Evolutionary conservation across 2,797 vertebrate genomes (phyloP).

Genomic region (Botia almorhae): DNA sequence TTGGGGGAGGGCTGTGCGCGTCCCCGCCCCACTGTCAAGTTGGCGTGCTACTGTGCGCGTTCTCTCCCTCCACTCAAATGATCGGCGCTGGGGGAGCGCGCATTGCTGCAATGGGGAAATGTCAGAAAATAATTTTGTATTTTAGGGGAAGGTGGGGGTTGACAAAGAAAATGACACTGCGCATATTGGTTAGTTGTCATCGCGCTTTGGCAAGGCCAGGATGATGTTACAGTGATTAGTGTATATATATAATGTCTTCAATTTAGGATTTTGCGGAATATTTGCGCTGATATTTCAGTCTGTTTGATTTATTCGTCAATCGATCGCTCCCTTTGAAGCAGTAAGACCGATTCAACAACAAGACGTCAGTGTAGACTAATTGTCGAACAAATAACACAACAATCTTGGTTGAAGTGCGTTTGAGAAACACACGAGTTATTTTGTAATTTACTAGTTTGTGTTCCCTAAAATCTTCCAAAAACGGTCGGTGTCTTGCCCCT

Average conservation of each 20-base stretch:
- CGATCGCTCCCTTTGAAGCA: slow-evolving; percentile 7
- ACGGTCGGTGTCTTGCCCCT: neutral
- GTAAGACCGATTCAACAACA: neutral
- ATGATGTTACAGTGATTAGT: neutral
- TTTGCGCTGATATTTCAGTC: slow-evolving; percentile 11
- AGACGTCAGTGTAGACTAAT: neutral
- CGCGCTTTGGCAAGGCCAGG: neutral
- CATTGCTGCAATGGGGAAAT: slow-evolving; percentile 80
- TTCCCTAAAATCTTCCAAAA: neutral
- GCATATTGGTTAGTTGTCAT: slow-evolving; percentile 28
- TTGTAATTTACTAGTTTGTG: neutral
- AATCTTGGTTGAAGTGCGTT: neutral
- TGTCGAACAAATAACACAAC: neutral
- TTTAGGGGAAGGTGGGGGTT: slow-evolving; percentile 65
- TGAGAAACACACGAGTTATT: neutral
- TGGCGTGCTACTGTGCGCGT: slow-evolving; percentile 56
- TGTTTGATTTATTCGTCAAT: neutral
- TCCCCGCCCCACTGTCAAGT: slow-evolving; percentile 64
- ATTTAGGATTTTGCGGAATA: neutral
- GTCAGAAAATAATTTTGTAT: slow-evolving; percentile 72
- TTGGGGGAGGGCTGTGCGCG: slow-evolving; percentile 69
- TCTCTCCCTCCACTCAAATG: slow-evolving; percentile 67
- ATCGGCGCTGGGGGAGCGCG: slow-evolving; percentile 72
- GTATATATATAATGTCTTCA: neutral
- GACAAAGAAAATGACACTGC: slow-evolving; percentile 43